Evolutionary conservation across 53 echinoderm and acorn worm species (phyloP).

Genomic region (Temnopleurus reevesii): DNA sequence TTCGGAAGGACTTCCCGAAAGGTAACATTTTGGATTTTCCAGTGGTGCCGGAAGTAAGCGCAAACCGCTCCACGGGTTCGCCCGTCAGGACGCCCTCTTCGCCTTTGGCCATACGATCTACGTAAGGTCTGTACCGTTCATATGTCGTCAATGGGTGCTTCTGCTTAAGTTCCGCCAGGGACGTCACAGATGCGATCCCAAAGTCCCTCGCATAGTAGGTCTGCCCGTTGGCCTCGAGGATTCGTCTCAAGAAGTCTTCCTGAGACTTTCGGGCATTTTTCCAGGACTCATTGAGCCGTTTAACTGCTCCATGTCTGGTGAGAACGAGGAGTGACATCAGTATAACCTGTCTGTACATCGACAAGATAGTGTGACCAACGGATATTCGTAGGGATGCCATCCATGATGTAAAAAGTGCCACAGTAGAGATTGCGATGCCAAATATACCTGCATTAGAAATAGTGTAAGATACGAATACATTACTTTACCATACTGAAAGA

Average conservation of each 20-base stretch:
- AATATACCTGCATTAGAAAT: not conserved
- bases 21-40: slow-evolving; percentile 70
- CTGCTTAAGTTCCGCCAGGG: slow-evolving; percentile 54
- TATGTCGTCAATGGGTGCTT: slow-evolving; percentile 73
- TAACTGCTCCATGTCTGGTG: not conserved
- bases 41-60: slow-evolving; percentile 76
- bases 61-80: slow-evolving; percentile 57
- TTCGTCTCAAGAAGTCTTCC: slow-evolving; percentile 50
- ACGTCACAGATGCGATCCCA: slow-evolving; percentile 52
- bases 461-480: not conserved
- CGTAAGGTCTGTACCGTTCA: slow-evolving; percentile 65
- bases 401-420: not conserved
- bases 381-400: slow-evolving; percentile 20
- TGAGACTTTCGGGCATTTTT: slow-evolving; percentile 62
- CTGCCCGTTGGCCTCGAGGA: slow-evolving; percentile 53
- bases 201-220: slow-evolving; percentile 67
- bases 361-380: not conserved
- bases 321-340: not conserved
- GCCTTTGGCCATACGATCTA: slow-evolving; percentile 70
- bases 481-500: too few relatives aligned
- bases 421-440: not conserved
- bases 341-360: not conserved
- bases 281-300: not conserved
- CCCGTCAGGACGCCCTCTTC: slow-evolving; percentile 72
- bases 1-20: not conserved